Evolutionary conservation across 2,113 vertebrate species (phyloP).

Genomic region (Bubo scandiacus): DNA sequence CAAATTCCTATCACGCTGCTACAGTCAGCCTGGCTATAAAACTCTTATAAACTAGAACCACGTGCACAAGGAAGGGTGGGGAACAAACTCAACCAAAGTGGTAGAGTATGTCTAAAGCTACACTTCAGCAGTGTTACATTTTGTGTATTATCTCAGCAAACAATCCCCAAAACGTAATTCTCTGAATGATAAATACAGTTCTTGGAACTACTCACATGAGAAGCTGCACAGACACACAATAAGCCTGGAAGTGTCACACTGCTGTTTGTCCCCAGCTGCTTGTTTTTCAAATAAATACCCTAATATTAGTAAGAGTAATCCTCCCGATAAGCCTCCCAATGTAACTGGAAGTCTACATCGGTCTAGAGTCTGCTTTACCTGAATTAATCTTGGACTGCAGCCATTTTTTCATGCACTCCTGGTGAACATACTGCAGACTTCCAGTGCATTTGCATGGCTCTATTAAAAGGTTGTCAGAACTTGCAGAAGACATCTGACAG

Average conservation of each 20-base stretch:
- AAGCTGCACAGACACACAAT: background rate
- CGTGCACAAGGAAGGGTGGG: background rate
- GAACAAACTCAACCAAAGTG: background rate
- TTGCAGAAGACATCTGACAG: constrained; percentile 92
- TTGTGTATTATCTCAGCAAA: background rate
- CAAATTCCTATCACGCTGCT: background rate
- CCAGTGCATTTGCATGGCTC: constrained; percentile 93
- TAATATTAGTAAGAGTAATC: background rate
- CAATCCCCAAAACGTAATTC: background rate
- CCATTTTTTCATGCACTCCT: constrained; percentile 99
- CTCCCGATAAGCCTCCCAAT: background rate
- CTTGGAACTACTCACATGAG: background rate
- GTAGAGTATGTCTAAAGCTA: background rate
- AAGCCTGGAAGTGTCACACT: background rate
- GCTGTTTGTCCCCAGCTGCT: background rate
- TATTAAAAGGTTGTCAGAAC: constrained; percentile 88
- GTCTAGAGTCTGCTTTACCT: constrained; percentile 74
- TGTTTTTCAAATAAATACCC: background rate
- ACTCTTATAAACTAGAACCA: background rate
- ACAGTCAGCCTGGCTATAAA: background rate
- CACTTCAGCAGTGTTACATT: background rate
- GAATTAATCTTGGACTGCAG: constrained; percentile 95
- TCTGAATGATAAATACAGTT: background rate
- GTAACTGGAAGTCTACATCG: background rate
- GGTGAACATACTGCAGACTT: constrained; percentile 94